Conservation (phyloP, 2,888 invertebrate genomes). For the Caenorhabditis angaria region DNA sequence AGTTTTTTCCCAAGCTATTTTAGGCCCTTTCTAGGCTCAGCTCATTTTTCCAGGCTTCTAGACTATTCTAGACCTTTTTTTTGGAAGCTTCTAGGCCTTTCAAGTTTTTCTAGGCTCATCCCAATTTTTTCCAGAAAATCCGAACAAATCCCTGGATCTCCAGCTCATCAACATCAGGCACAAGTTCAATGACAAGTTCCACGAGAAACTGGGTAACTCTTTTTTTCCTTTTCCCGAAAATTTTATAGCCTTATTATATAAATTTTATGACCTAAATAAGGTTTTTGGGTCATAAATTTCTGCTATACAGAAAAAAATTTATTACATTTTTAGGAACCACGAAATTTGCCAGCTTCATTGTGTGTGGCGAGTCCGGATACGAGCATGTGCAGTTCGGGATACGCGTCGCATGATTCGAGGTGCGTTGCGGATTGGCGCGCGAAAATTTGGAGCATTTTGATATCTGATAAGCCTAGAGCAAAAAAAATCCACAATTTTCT, state of each 20-base stretch:
- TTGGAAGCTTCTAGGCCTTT: no score
- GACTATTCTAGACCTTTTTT: no score
- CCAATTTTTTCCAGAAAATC: constrained; percentile 33
- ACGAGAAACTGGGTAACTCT: constrained; percentile 20
- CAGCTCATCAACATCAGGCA: background rate
- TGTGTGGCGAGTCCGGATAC: constrained; percentile 48
- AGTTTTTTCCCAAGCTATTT: no score
- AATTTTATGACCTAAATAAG: no score
- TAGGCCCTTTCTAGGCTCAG: no score
- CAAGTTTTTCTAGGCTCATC: no score
- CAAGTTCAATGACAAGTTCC: no score
- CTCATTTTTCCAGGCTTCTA: no score
- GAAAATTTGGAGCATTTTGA: background rate
- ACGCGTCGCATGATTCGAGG: constrained; percentile 53
- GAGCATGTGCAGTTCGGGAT: constrained; percentile 53
- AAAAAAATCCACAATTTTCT: background rate
- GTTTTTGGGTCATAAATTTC: background rate
- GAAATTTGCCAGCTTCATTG: constrained; percentile 8
- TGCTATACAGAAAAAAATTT: background rate
- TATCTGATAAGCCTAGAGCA: background rate
- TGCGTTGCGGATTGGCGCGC: constrained; percentile 3
- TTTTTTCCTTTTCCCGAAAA: background rate
- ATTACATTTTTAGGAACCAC: background rate
- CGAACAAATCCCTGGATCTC: constrained; percentile 53
- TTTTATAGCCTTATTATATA: background rate